Percentiles rank a stretch among this genome's conserved stretches.
Conservation (phyloP, 1,140 invertebrate genomes). For the Drosophila obscura region DNA sequence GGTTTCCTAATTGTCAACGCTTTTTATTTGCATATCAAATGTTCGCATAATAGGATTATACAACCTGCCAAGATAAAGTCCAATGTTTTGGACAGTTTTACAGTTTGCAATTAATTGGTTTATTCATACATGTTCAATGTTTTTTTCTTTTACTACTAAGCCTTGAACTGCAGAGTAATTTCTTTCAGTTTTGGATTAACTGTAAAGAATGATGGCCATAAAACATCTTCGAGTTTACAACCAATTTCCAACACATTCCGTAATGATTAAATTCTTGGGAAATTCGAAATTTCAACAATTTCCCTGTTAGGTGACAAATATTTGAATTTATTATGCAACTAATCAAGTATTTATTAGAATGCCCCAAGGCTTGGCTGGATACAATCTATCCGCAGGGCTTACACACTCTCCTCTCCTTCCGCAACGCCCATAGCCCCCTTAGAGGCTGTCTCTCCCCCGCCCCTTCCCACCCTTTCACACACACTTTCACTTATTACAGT, state of each 20-base stretch:
- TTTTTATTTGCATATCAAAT: slow-evolving; percentile 18
- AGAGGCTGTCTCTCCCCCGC: no score
- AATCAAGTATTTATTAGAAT: slow-evolving; percentile 71
- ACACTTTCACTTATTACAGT: slow-evolving; percentile 71
- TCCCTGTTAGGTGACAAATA: slow-evolving; percentile 61
- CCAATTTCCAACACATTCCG: not conserved
- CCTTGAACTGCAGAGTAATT: no score
- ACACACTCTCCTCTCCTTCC: not conserved
- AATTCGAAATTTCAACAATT: slow-evolving; percentile 39
- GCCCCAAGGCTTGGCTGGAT: slow-evolving; percentile 61
- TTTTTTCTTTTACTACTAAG: no score
- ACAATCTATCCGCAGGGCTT: slow-evolving; percentile 16
- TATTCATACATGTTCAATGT: no score
- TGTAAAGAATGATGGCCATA: no score
- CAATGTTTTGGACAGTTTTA: no score
- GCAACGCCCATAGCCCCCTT: no score
- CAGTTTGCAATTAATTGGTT: no score
- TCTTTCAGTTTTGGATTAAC: no score
- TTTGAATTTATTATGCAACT: slow-evolving; percentile 75
- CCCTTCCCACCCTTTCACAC: slow-evolving; percentile 41
- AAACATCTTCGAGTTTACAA: not conserved
- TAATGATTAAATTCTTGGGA: slow-evolving; percentile 42
- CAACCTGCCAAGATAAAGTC: slow-evolving; percentile 7
- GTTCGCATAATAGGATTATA: slow-evolving; percentile 2
- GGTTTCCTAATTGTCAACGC: slow-evolving; percentile 49